Base-by-base conservation (phyloP, 2,888 invertebrate genomes). In the Lithophane semibrunnea region DNA sequence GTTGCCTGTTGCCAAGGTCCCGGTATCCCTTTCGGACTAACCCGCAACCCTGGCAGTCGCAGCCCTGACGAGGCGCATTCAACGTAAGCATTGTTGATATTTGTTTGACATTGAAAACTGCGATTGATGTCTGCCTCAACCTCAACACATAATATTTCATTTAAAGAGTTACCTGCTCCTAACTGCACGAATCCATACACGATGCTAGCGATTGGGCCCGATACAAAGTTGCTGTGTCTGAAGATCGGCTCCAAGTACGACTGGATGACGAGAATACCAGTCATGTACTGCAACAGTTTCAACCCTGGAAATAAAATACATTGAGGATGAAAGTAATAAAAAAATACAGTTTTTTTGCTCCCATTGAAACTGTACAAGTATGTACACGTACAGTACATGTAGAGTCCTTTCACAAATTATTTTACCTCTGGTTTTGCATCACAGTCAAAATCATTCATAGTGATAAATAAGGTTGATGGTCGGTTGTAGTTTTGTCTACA, bases 191-290 rank as follows among this genome's bases (percentile, higher is more conserved):
- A 93, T 77, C 97, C 97, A 83, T 97, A 96, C 29, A 97, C 93
- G 58, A 97, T 97, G 82, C 97, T 97, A 3, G 97, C 97, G 9
- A 94, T 92, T 0, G 97, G 96, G 0, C 97, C 97, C 0, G 97
- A 96, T 69, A 97, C 92, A 1, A 95, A 95, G 66, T 96, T 95
- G 77, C 97, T 97, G 63, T 97, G 96, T 64, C 95, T 94, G 71
- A 97, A 97, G 81, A 97, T 97, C 52, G 97, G 96, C 89, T 97
- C 97, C 79, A 97, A 95, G 86, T 97, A 97, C 0, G 97, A 97
- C 82, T 97, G 97, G 44, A 97, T 97, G 0, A 97, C 97, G 8
- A 97, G 91, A 49, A 97, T 95, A 10, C 97, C 97, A 42, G 97
- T 97, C 95, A 97, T 97, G 85, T 97, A 97, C 60, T 97, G 97